These are phyloP conservation scores for Rhabdophis nuchalis DNA, from an alignment of 2,797 vertebrate genomes.

Conservation along the genomic window DNA sequence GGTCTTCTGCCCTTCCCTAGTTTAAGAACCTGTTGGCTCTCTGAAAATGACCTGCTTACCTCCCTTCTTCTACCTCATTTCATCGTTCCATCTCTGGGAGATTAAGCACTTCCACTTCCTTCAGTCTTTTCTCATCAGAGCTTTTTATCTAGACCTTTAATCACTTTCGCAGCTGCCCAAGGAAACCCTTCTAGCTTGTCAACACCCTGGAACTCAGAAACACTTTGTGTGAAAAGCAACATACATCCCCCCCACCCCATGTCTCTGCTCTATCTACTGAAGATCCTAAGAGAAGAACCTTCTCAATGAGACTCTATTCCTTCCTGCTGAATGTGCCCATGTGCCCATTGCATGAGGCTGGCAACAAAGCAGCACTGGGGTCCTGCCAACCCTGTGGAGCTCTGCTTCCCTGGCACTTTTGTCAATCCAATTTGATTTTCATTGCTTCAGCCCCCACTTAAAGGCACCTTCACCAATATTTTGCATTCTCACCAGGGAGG, in stretches of 20 bases:
- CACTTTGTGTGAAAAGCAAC: background rate
- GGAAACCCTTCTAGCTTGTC: slow-evolving; percentile 4
- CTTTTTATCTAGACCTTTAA: background rate
- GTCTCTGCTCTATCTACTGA: background rate
- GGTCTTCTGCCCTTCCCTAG: background rate
- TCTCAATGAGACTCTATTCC: background rate
- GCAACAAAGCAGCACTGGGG: background rate
- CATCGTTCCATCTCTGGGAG: background rate
- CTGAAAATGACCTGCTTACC: background rate
- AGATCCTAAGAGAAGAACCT: background rate
- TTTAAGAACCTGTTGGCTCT: background rate
- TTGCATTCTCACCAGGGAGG: background rate
- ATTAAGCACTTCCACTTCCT: background rate
- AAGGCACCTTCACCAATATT: background rate
- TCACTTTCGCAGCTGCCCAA: background rate
- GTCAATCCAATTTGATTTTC: background rate
- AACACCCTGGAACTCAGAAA: background rate
- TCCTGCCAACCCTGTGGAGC: background rate
- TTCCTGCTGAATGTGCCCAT: background rate
- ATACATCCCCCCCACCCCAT: background rate
- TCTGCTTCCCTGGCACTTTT: background rate
- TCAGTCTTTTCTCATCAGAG: background rate
- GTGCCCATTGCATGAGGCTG: background rate
- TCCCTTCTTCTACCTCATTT: background rate
- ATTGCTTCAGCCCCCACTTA: background rate